Percentiles rank a stretch among this genome's conserved stretches.
Conservation (phyloP, 2,113 vertebrate species). For the Trogon surrucura region DNA sequence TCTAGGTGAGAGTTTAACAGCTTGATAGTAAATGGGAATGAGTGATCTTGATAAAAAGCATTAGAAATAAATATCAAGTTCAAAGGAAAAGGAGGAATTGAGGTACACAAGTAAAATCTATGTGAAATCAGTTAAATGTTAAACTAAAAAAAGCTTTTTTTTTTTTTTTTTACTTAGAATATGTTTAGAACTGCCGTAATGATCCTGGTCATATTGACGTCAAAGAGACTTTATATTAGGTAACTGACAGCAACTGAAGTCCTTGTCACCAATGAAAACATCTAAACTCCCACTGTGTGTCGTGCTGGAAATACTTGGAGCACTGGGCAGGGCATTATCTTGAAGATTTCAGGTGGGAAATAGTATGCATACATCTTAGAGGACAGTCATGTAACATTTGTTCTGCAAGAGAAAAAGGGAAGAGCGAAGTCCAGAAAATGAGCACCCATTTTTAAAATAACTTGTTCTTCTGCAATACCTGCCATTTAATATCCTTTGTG, state of each 20-base stretch:
- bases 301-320: not conserved
- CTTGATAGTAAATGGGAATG: not conserved
- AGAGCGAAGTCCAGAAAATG: not conserved
- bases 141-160: rapidly evolving
- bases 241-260: not conserved
- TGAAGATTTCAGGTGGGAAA: not conserved
- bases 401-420: not conserved
- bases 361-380: not conserved
- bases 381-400: rapidly evolving
- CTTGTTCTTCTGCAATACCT: not conserved
- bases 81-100: not conserved
- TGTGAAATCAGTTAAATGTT: not conserved
- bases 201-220: not conserved
- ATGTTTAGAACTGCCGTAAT: not conserved
- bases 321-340: not conserved
- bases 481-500: not conserved
- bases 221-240: not conserved
- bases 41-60: not conserved
- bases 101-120: not conserved
- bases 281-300: not conserved
- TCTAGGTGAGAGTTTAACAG: not conserved
- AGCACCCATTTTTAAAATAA: not conserved
- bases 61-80: not conserved
- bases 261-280: not conserved
- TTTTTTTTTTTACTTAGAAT: not conserved